phyloP scores from a whole-genome alignment of 2,797 vertebrate species.

The Eulemur coronatus region DNA sequence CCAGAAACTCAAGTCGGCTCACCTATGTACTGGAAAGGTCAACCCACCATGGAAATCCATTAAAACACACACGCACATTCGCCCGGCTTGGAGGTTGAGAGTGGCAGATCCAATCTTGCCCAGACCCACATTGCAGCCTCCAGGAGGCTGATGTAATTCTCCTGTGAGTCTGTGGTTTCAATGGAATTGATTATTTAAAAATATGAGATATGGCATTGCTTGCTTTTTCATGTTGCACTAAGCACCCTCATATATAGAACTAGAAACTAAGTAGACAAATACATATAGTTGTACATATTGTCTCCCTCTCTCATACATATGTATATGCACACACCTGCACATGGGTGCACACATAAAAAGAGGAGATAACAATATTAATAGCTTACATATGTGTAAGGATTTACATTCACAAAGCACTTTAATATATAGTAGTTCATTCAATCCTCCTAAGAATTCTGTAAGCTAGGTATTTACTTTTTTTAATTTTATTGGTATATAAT shows the following conservation, averaged over 20 bases:
- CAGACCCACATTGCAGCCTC: constrained; percentile 64
- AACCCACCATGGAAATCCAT: constrained; percentile 72
- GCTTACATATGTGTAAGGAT: constrained; percentile 44
- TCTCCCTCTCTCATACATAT: constrained; percentile 55
- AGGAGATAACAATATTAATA: constrained; percentile 43
- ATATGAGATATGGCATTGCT: constrained; percentile 72
- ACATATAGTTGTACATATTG: background rate
- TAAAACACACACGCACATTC: constrained; percentile 63
- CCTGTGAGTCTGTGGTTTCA: constrained; percentile 73
- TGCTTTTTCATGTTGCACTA: constrained; percentile 65
- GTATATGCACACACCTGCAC: constrained; percentile 63
- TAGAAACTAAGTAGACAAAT: constrained; percentile 26
- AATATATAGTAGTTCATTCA: background rate
- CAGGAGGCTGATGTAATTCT: constrained; percentile 79
- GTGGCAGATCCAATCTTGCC: constrained; percentile 79
- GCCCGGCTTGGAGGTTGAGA: constrained; percentile 51
- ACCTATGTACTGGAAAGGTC: constrained; percentile 77
- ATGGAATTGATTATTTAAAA: constrained; percentile 79
- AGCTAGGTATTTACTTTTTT: background rate
- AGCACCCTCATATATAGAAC: background rate
- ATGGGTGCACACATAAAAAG: background rate
- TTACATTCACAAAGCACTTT: background rate
- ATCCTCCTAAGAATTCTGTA: background rate
- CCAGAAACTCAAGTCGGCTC: constrained; percentile 63
- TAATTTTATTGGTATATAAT: background rate